These are phyloP conservation scores for Eolophus roseicapilla DNA, from an alignment of 2,113 vertebrate genomes.

Conservation along the genomic window DNA sequence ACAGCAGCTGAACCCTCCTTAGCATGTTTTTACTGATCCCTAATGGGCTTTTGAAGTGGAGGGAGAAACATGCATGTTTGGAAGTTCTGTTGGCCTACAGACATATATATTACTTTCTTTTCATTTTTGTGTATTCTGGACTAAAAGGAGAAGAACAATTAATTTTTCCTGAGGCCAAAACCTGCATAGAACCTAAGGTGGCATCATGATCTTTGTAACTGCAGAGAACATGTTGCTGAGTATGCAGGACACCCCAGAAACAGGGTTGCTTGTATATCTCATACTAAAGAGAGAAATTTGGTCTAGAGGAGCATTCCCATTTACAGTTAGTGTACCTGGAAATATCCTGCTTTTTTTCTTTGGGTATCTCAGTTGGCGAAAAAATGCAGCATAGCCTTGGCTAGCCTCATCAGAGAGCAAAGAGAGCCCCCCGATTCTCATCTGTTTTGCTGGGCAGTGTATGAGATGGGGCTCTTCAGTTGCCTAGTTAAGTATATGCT, in stretches of 20 bases:
- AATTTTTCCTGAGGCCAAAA: background rate
- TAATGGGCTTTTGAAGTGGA: background rate
- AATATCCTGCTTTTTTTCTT: background rate
- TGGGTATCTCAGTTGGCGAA: background rate
- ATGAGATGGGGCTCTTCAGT: background rate
- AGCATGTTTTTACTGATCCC: background rate
- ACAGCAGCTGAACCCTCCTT: background rate
- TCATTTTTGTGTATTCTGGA: background rate
- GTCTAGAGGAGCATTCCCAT: background rate
- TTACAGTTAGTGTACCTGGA: background rate
- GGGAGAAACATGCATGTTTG: background rate
- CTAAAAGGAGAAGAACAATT: background rate
- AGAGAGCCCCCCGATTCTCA: background rate
- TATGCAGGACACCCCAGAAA: background rate
- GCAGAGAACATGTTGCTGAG: background rate
- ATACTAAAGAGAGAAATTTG: background rate
- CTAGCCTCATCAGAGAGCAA: background rate
- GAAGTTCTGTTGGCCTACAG: background rate
- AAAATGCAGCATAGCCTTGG: background rate
- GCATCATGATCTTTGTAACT: background rate
- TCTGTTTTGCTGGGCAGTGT: background rate
- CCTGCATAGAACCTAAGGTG: background rate
- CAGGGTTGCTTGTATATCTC: background rate
- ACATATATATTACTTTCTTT: background rate
- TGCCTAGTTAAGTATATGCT: background rate